phyloP scores from a whole-genome alignment of 2,113 vertebrate genomes.

The Myotis brandtii region DNA sequence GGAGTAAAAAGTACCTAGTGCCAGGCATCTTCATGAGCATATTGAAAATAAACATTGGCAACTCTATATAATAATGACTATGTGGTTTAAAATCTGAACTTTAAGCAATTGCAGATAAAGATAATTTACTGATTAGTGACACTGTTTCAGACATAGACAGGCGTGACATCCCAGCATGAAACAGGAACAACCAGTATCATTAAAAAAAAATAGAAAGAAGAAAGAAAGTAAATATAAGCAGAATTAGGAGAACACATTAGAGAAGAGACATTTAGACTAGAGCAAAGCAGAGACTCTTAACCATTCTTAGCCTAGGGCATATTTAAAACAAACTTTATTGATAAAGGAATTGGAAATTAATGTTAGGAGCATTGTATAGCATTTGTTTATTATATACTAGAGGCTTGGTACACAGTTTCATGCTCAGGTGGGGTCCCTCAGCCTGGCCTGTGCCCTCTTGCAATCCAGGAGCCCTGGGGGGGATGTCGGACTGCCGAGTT shows the following conservation, averaged over 20 bases:
- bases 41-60: neutral
- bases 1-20: neutral
- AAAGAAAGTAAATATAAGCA: neutral
- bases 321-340: neutral
- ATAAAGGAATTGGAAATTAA: neutral
- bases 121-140: neutral
- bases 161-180: neutral
- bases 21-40: neutral
- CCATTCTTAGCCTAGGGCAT: neutral
- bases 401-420: too few relatives aligned
- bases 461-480: too few relatives aligned
- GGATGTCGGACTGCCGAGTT: too few relatives aligned
- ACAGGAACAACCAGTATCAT: neutral
- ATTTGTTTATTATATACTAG: neutral
- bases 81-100: constrained; percentile 12
- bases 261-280: neutral
- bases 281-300: neutral
- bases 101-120: neutral
- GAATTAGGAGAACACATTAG: neutral
- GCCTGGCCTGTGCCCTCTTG: too few relatives aligned
- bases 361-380: neutral
- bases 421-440: too few relatives aligned
- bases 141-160: neutral
- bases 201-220: neutral
- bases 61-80: neutral